These are phyloP conservation scores for Lamellibrachia columna DNA, from an alignment of 2,888 invertebrate species.

Conservation along the genomic window DNA sequence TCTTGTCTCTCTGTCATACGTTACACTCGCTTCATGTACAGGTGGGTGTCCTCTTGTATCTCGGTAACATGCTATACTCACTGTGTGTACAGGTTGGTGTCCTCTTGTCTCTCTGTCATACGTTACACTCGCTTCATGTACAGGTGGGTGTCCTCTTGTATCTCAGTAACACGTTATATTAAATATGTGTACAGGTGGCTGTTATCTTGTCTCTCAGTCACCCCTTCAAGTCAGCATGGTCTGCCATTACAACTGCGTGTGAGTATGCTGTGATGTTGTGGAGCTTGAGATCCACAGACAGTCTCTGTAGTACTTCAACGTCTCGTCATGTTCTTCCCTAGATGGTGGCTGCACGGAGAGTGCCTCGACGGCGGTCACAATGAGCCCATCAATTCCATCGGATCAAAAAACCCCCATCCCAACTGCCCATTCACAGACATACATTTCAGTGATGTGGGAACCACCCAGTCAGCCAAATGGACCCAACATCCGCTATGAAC, in stretches of 20 bases:
- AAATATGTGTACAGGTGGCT: neutral
- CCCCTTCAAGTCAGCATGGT: neutral
- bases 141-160: neutral
- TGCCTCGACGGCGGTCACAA: slow-evolving; percentile 47
- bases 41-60: neutral
- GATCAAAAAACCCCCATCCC: slow-evolving; percentile 54
- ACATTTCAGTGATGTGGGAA: slow-evolving; percentile 60
- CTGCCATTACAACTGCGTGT: neutral
- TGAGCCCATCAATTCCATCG: slow-evolving; percentile 53
- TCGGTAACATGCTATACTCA: neutral
- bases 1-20: no score
- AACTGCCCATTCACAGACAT: slow-evolving; percentile 59
- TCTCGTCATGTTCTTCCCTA: slow-evolving; percentile 32
- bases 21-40: no score
- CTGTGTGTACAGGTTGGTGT: neutral
- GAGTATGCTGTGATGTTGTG: neutral
- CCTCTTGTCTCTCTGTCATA: neutral
- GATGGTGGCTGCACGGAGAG: slow-evolving; percentile 65
- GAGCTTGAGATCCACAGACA: neutral
- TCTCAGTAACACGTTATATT: neutral
- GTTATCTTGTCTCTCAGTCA: neutral
- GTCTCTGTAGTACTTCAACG: neutral
- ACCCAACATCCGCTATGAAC: slow-evolving; percentile 57
- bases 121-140: neutral
- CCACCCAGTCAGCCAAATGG: slow-evolving; percentile 58